Conservation (phyloP, 2,888 invertebrate genomes). For the Chrysolina americana region DNA sequence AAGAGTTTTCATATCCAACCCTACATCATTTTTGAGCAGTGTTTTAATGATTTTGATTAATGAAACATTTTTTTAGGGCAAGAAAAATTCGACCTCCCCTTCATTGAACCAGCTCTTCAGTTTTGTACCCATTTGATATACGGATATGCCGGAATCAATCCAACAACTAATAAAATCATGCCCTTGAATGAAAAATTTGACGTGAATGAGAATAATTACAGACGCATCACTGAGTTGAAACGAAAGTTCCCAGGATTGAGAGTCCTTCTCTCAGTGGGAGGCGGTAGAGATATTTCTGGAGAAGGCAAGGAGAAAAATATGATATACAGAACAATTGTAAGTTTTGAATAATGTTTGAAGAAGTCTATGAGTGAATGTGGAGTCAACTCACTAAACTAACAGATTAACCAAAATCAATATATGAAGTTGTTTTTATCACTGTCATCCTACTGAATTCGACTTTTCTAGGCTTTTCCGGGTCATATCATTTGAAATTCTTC, state of each 20-base stretch:
- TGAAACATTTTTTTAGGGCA: constrained; percentile 74
- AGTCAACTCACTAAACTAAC: background rate
- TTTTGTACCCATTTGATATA: constrained; percentile 87
- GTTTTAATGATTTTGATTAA: no score
- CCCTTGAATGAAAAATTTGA: constrained; percentile 82
- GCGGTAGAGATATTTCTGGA: constrained; percentile 78
- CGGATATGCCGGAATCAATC: constrained; percentile 83
- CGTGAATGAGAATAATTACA: constrained; percentile 82
- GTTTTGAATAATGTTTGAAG: constrained; percentile 21
- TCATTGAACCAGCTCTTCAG: constrained; percentile 81
- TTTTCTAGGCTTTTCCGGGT: no score
- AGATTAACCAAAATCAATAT: no score
- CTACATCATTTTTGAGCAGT: no score
- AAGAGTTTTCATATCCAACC: no score
- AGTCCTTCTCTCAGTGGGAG: constrained; percentile 83
- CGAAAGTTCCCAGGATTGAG: constrained; percentile 79
- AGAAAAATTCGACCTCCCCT: constrained; percentile 81
- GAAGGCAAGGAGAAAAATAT: constrained; percentile 70
- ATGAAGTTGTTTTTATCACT: no score
- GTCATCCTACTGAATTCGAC: no score
- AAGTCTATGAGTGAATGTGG: background rate
- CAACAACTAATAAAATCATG: constrained; percentile 78
- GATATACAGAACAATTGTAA: constrained; percentile 81
- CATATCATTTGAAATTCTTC: no score
- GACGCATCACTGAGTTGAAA: constrained; percentile 80